These are phyloP conservation scores for Tautogolabrus adspersus DNA, from an alignment of 2,113 vertebrate species.

Conservation along the genomic window DNA sequence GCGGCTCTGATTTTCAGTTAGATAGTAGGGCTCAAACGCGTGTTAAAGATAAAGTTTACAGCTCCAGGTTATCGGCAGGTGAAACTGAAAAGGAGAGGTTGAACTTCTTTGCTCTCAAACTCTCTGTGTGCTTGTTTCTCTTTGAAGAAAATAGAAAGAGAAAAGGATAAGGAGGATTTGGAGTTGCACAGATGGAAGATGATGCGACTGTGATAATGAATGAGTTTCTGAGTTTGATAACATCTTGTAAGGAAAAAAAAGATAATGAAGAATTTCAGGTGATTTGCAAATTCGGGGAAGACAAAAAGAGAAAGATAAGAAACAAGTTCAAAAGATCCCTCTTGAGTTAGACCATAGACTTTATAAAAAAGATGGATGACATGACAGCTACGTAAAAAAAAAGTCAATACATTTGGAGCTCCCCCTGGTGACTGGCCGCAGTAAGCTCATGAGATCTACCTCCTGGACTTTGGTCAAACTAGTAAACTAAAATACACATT, in stretches of 20 bases:
- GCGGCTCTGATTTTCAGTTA: constrained; percentile 83
- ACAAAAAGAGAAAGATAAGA: constrained; percentile 4
- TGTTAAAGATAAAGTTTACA: constrained; percentile 62
- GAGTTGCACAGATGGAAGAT: background rate
- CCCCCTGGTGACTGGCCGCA: too few species aligned
- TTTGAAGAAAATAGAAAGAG: background rate
- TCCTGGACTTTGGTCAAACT: too few species aligned
- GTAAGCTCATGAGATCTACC: too few species aligned
- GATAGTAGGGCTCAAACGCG: constrained; percentile 70
- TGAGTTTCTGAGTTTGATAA: too few species aligned
- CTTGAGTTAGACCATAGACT: too few species aligned
- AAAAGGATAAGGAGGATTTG: background rate
- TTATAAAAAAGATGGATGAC: too few species aligned
- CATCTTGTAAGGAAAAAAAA: background rate
- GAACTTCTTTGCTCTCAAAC: constrained; percentile 49
- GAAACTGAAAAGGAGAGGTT: constrained; percentile 49
- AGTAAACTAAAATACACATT: too few species aligned
- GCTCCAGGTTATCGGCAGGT: constrained; percentile 60
- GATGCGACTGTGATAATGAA: too few species aligned
- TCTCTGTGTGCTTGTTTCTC: constrained; percentile 11
- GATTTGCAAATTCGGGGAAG: background rate
- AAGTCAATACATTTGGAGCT: too few species aligned
- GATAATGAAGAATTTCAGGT: too few species aligned
- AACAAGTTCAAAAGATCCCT: too few species aligned
- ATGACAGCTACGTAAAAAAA: too few species aligned